These are phyloP conservation scores for Monodelphis domestica DNA, from an alignment of 2,797 vertebrate genomes.

Conservation along the genomic window DNA sequence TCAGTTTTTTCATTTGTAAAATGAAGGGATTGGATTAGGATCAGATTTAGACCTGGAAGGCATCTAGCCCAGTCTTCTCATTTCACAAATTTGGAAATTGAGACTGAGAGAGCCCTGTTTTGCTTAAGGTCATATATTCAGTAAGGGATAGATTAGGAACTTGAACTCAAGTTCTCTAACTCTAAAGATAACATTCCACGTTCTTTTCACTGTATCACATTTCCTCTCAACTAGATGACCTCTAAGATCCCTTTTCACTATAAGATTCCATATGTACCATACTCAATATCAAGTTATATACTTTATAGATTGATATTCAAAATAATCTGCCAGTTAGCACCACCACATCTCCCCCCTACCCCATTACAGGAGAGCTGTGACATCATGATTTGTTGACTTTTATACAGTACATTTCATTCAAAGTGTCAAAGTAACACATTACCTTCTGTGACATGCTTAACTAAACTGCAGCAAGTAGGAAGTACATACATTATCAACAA, in stretches of 20 bases:
- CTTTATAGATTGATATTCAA: neutral
- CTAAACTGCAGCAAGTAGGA: too few relatives aligned
- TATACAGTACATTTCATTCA: neutral
- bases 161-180: too few relatives aligned
- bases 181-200: neutral
- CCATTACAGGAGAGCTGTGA: neutral
- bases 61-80: neutral
- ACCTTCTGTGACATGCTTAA: neutral
- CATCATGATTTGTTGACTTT: neutral
- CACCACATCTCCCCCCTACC: too few relatives aligned
- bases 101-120: too few relatives aligned
- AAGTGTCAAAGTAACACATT: conserved; percentile 2
- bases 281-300: neutral
- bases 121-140: too few relatives aligned
- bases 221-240: neutral
- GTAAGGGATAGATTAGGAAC: too few relatives aligned
- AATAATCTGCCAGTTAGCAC: conserved; percentile 22
- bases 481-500: too few relatives aligned
- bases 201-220: neutral
- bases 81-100: too few relatives aligned
- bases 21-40: neutral
- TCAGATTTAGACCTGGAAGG: neutral
- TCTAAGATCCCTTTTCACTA: neutral
- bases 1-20: too few relatives aligned
- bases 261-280: neutral